Evolutionary conservation across 2,113 vertebrate genomes (phyloP), one percentile per base, ranked within the genome.

Genomic region (Ictalurus punctatus): DNA sequence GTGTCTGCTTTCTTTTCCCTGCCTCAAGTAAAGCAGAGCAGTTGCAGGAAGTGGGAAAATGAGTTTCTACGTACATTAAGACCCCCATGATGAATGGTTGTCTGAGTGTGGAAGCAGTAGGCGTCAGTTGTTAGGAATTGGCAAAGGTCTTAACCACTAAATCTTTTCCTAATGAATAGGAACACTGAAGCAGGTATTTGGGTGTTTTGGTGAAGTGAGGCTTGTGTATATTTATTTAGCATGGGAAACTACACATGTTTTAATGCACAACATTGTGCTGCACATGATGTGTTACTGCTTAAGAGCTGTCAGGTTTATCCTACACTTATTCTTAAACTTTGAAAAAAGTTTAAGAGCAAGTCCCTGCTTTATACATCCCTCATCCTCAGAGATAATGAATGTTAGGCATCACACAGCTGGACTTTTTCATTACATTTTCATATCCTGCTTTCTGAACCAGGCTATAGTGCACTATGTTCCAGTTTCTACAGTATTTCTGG

Each of bases 401-500:
- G 76, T 52, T 34, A 9, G 16, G 10, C 44, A 52, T 27, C 61
- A n/a, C 54, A 71, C 63, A 81, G 69, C 1, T 74, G 34, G 34
- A 58, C 30, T 14, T 23, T 74, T 63, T 78, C 9, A 63, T 27
- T 58, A 34, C n/a, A 14, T 37, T 82, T 56, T 82, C 16, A 37
- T 10, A 59, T 61, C 44, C 16, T 14, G 25, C 54, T 23, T 59
- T 74, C 34, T 59, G 23, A 54, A 80, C 30, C 56, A 52, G 34
- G 8, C 19, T 58, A 34, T 56, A 88, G 48, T 59, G 34, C n/a
- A 73, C 34, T 3, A 34, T 2, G 25, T 73, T 44, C 16, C 25
- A 74, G 67, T 37, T 58, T 89, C 90, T 95, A 92, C 93, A 94
- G 94, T 90, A 94, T 93, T 94, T 95, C 92, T 93, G 89, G 93